phyloP scores from a whole-genome alignment of 2,888 invertebrate species.

The Tricholauxania praeusta region DNA sequence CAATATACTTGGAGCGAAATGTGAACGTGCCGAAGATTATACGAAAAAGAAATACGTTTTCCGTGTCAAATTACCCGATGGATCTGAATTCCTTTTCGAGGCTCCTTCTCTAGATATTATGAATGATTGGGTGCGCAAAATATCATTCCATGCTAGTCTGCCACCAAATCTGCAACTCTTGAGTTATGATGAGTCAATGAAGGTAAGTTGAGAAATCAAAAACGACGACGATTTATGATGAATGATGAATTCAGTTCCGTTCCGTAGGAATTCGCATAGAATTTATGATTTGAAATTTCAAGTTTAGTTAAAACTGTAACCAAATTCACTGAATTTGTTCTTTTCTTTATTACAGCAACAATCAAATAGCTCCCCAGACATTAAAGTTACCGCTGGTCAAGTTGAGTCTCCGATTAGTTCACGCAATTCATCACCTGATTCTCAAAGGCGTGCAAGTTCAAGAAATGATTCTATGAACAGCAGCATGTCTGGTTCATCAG shows the following conservation, averaged over 20 bases:
- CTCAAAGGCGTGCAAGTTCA: constrained; percentile 65
- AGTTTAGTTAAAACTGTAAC: too few relatives aligned
- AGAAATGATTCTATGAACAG: constrained; percentile 62
- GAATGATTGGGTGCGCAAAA: constrained; percentile 92
- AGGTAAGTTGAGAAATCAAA: constrained; percentile 63
- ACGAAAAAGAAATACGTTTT: constrained; percentile 95
- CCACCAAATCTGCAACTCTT: constrained; percentile 90
- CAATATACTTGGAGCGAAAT: constrained; percentile 81
- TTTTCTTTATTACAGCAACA: constrained; percentile 60
- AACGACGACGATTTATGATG: too few relatives aligned
- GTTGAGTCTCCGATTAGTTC: constrained; percentile 72
- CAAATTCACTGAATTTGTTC: constrained; percentile 15
- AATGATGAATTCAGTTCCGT: too few relatives aligned
- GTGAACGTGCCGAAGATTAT: constrained; percentile 91
- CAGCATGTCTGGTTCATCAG: constrained; percentile 61
- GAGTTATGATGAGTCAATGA: constrained; percentile 80
- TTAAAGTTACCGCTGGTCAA: constrained; percentile 62
- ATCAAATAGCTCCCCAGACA: constrained; percentile 66
- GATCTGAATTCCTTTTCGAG: constrained; percentile 92
- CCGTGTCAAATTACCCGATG: constrained; percentile 87
- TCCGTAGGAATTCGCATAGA: too few relatives aligned
- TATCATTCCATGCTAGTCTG: constrained; percentile 91
- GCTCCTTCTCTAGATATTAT: constrained; percentile 80
- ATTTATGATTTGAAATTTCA: too few relatives aligned
- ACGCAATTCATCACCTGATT: constrained; percentile 71